A percentile compares a stretch with the other conserved stretches of the same genome.
These are phyloP conservation scores for Drosophila tani DNA, from an alignment of 1,140 invertebrate species.

Conservation along the genomic window DNA sequence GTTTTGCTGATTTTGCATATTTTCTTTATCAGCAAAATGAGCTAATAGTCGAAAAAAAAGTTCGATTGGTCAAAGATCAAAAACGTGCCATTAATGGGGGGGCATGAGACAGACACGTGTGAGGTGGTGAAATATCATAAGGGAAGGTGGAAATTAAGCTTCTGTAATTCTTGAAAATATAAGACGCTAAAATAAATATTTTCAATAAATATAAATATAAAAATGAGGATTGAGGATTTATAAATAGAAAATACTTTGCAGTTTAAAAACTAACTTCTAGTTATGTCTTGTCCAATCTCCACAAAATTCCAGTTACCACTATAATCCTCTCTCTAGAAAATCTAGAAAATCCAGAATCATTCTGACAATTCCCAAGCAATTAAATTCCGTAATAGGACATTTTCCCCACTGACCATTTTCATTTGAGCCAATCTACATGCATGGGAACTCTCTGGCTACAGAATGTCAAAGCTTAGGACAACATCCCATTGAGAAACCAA, in stretches of 20 bases:
- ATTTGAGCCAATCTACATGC: slow-evolving; percentile 32
- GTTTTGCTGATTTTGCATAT: slow-evolving; percentile 46
- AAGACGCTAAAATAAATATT: too few species aligned
- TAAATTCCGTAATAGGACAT: slow-evolving; percentile 19
- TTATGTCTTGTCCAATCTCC: not conserved
- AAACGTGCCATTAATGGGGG: slow-evolving; percentile 52
- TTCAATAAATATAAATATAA: too few species aligned
- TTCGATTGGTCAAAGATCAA: slow-evolving; percentile 21
- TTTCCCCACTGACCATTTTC: not conserved
- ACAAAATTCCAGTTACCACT: slow-evolving; percentile 1
- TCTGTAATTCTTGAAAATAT: not conserved
- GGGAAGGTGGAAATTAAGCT: not conserved
- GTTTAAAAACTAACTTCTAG: not conserved
- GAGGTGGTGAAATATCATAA: slow-evolving; percentile 28
- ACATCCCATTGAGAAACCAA: slow-evolving; percentile 41
- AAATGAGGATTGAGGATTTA: too few species aligned
- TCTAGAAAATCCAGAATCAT: not conserved
- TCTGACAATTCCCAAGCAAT: slow-evolving; percentile 10
- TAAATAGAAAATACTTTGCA: not conserved
- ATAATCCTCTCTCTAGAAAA: slow-evolving; percentile 1
- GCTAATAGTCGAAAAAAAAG: slow-evolving; percentile 11
- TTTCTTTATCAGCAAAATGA: slow-evolving; percentile 20
- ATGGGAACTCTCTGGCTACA: slow-evolving; percentile 9
- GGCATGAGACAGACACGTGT: slow-evolving; percentile 40
- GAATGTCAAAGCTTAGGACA: slow-evolving; percentile 34